These are phyloP conservation scores for Nansenia antarctica DNA, from an alignment of 2,113 vertebrate genomes.

Conservation along the genomic window DNA sequence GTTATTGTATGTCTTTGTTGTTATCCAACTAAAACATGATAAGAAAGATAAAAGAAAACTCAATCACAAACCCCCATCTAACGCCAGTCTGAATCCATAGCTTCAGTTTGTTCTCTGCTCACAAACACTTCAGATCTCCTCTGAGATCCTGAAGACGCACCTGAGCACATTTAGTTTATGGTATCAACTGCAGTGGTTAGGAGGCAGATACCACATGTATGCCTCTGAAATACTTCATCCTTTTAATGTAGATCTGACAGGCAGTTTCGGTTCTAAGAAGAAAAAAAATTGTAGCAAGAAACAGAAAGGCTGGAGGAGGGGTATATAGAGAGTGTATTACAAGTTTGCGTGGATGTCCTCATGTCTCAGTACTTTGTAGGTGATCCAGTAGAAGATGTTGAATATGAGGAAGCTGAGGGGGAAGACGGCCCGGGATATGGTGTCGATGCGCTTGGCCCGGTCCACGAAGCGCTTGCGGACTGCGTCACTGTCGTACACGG, in stretches of 20 bases:
- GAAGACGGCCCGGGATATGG: conserved; percentile 87
- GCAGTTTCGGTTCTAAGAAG: conserved; percentile 65
- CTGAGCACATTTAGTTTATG: conserved; percentile 65
- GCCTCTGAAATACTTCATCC: conserved; percentile 42
- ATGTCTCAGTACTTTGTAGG: conserved; percentile 89
- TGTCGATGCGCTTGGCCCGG: conserved; percentile 90
- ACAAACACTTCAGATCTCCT: conserved; percentile 18
- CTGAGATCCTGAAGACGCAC: conserved; percentile 64
- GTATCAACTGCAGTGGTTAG: conserved; percentile 38
- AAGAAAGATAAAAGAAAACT: conserved; percentile 25
- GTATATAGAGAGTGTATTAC: conserved; percentile 48
- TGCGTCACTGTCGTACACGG: conserved; percentile 70
- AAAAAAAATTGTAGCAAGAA: conserved; percentile 25
- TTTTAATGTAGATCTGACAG: conserved; percentile 60
- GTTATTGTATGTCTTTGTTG: conserved; percentile 39
- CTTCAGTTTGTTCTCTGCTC: background rate
- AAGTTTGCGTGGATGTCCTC: conserved; percentile 84
- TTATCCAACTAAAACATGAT: conserved; percentile 44
- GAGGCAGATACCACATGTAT: conserved; percentile 37
- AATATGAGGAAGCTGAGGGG: conserved; percentile 93
- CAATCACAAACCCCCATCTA: conserved; percentile 27
- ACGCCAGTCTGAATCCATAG: conserved; percentile 34
- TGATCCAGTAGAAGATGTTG: conserved; percentile 94
- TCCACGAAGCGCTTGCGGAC: conserved; percentile 80
- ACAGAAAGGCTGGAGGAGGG: background rate